phyloP scores from a whole-genome alignment of 1,140 invertebrate species.

The Berghia stephanieae region DNA sequence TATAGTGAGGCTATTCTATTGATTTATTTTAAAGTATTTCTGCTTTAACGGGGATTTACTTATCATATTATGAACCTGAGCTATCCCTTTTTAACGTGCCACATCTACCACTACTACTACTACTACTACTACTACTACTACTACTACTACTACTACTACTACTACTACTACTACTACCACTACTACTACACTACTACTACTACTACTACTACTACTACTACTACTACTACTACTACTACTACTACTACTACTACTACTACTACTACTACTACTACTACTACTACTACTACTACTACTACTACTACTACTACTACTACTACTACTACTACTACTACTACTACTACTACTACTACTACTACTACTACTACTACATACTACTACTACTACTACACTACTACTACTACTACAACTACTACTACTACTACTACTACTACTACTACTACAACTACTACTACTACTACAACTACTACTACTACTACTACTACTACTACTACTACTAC shows the following conservation, averaged over 20 bases:
- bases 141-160: conserved; percentile 7
- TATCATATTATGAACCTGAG: too few species aligned
- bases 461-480: not conserved
- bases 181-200: too few species aligned
- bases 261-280: conserved; percentile 8
- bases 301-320: conserved; percentile 7
- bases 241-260: not conserved
- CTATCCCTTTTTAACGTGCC: too few species aligned
- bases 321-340: conserved; percentile 8
- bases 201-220: not conserved
- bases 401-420: conserved; percentile 7
- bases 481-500: not conserved
- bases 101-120: too few species aligned
- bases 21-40: too few species aligned
- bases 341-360: conserved; percentile 7
- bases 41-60: too few species aligned
- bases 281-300: conserved; percentile 7
- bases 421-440: conserved; percentile 7
- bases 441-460: too few species aligned
- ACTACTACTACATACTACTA: too few species aligned
- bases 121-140: conserved; percentile 8
- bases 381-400: too few species aligned
- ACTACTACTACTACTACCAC: conserved; percentile 6
- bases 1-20: too few species aligned
- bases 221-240: not conserved